phyloP scores from a whole-genome alignment of 2,888 invertebrate species.

The Caenorhabditis japonica region DNA sequence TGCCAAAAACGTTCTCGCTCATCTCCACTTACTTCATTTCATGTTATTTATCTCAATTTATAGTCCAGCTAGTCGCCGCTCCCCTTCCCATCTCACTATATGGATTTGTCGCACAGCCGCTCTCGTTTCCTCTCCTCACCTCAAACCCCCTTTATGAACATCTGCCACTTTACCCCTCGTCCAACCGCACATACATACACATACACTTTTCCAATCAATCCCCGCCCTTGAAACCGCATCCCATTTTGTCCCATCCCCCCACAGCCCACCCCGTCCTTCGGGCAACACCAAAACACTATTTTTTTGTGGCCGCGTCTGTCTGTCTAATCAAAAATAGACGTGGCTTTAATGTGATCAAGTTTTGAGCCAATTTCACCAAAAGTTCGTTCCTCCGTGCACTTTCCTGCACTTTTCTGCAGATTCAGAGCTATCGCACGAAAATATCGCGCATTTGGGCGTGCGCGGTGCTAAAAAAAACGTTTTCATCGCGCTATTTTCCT shows the following conservation, averaged over 20 bases:
- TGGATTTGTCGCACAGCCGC: constrained; percentile 36
- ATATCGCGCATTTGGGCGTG: no score
- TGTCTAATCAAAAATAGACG: constrained; percentile 22
- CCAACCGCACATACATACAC: background rate
- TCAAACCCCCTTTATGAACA: constrained; percentile 47
- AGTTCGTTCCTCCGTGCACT: no score
- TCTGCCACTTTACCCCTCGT: constrained; percentile 34
- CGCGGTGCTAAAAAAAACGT: no score
- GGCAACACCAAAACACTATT: constrained; percentile 2
- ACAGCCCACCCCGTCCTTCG: no score
- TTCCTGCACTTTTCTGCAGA: no score
- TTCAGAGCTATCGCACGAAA: no score
- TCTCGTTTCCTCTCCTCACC: constrained; percentile 37
- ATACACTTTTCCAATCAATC: constrained; percentile 21
- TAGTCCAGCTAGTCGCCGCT: constrained; percentile 14
- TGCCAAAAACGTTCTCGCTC: no score
- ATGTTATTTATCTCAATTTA: no score
- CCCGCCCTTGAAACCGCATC: constrained; percentile 34
- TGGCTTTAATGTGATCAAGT: background rate
- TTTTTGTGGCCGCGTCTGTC: background rate
- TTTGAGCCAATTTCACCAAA: no score
- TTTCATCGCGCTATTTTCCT: no score
- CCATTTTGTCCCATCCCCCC: no score
- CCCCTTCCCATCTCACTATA: constrained; percentile 1
- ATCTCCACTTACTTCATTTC: no score